Base-by-base conservation (phyloP, 1,140 invertebrate species). In the Drosophila kanapiae region DNA sequence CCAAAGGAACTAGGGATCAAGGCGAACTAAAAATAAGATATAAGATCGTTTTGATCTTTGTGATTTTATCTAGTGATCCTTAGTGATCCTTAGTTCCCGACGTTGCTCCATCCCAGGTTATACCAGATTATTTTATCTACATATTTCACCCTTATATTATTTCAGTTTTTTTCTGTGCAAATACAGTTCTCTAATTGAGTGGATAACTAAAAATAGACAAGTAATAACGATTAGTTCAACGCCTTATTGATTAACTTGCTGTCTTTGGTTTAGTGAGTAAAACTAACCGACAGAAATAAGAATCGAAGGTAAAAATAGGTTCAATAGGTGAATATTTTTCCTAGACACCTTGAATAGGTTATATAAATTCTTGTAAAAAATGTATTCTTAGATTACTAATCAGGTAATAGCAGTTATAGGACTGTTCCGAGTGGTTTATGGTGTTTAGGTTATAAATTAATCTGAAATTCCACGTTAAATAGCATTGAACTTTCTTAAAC, bases 171-270 rank as follows among this genome's bases (percentile, higher is more conserved):
- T 37, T 14, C 51, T 14, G 33, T 37, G 33, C 7, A 54, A 14
- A 35, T 37, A 37, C 6, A 23, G n/a, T 9, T 4, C 23, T 33
- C 5, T 16, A 4, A 31, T 33, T 51, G 14, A 37, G 18, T 37
- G 14, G 18, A 1, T 23, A 37, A 23, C 51, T 23, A 54, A 37
- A 54, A 54, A 54, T 54, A 54, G 51, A 10, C 18, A 6, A 4
- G 4, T 23, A 13, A 18, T 53, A 35, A 1, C 14, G 16, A 6
- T 31, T 10, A 49, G n/a, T 35, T 53, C 56, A 47, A 31, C n/a
- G 6, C 23, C 27, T 23, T 38, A 68, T 70, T 33, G 38, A 31
- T 68, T 38, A 23, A 16, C 29, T 16, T 59, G 42, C 6, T 38
- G 18, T 42, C n/a, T 48, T 2, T 13, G 23, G 9, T 14, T 11